These are phyloP conservation scores for Erebia epiphron DNA, from an alignment of 2,888 invertebrate species.

Conservation along the genomic window DNA sequence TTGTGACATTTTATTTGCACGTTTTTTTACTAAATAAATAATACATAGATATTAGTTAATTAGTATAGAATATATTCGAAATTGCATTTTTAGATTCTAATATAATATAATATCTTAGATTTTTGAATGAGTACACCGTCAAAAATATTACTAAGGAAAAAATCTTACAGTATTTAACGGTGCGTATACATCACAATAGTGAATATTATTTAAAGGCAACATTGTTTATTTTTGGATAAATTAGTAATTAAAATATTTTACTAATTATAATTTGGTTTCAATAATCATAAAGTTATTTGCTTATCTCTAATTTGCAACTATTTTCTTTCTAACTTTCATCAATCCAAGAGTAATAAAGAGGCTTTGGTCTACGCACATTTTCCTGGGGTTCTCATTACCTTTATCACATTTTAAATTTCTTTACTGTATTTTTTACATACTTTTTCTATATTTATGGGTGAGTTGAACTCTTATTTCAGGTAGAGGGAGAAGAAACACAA, in stretches of 20 bases:
- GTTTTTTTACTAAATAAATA: constrained; percentile 41
- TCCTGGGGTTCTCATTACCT: constrained; percentile 49
- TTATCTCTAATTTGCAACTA: constrained; percentile 31
- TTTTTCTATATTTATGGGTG: constrained; percentile 77
- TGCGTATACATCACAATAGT: neutral
- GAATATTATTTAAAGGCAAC: neutral
- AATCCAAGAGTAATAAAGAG: constrained; percentile 74
- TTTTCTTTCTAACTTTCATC: constrained; percentile 46
- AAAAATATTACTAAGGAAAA: neutral
- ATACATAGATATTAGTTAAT: constrained; percentile 6
- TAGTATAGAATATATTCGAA: constrained; percentile 3
- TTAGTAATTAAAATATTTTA: constrained; percentile 43
- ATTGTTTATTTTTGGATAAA: constrained; percentile 10
- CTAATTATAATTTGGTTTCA: constrained; percentile 41
- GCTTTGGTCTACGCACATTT: constrained; percentile 78
- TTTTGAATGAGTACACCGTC: neutral
- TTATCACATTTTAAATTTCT: constrained; percentile 30
- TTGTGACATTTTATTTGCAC: constrained; percentile 55
- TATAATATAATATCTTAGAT: neutral
- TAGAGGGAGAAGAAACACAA: constrained; percentile 80
- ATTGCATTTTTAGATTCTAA: constrained; percentile 27
- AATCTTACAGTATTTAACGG: constrained; percentile 11
- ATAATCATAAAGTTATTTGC: constrained; percentile 26
- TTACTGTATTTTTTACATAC: constrained; percentile 30
- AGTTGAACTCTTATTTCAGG: constrained; percentile 83